A percentile compares a stretch with the other conserved stretches of the same genome.
Evolutionary conservation across 2,113 vertebrate species (phyloP).

Genomic region (Cyanoderma ruficeps): DNA sequence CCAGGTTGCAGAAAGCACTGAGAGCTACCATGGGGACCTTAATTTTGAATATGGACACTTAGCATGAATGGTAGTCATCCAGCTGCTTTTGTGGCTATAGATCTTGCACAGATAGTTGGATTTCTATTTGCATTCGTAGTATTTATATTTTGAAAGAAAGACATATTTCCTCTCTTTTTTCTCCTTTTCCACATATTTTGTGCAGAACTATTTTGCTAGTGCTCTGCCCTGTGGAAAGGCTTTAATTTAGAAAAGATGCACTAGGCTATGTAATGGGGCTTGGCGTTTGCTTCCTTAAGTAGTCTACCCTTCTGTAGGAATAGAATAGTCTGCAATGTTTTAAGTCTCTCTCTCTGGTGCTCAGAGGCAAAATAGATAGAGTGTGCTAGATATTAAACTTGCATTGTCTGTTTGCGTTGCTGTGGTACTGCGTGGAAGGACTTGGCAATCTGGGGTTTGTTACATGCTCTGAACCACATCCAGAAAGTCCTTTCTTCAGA

Average conservation of each 20-base stretch:
- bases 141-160: neutral
- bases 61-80: neutral
- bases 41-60: neutral
- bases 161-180: neutral
- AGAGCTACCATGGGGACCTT: neutral
- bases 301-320: neutral
- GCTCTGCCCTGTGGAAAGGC: neutral
- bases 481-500: constrained; percentile 13
- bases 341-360: neutral
- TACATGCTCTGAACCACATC: neutral
- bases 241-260: constrained; percentile 10
- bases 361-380: neutral
- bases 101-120: neutral
- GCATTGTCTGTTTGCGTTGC: neutral
- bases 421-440: neutral
- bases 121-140: neutral
- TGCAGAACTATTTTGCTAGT: neutral
- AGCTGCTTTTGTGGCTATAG: neutral
- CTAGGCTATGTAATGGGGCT: neutral
- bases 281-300: neutral
- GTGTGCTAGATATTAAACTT: neutral
- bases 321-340: neutral
- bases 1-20: neutral
- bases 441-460: neutral
- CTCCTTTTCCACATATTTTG: neutral